These are phyloP conservation scores for Sinhomidia bicolor DNA, from an alignment of 2,888 invertebrate genomes.

Conservation along the genomic window DNA sequence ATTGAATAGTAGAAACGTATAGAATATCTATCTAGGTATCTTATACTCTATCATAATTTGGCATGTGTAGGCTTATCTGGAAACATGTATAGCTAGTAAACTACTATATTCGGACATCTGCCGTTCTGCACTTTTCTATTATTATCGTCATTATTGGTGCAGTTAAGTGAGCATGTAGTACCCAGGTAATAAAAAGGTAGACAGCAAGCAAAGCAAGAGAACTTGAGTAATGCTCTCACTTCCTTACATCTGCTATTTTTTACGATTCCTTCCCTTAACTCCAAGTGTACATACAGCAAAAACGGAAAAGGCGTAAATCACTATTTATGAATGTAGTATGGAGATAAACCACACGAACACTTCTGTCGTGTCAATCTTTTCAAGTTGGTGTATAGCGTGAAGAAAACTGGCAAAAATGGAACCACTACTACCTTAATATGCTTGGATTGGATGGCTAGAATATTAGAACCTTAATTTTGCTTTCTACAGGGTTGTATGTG, in stretches of 20 bases:
- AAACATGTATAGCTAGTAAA: not conserved
- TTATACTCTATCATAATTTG: too few relatives aligned
- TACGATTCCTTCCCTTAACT: constrained; percentile 9
- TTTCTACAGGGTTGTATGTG: not conserved
- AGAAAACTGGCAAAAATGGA: not conserved
- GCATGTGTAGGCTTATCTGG: not conserved
- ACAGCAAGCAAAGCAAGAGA: not conserved
- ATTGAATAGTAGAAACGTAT: too few relatives aligned
- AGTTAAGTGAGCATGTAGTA: not conserved
- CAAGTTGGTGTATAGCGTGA: not conserved
- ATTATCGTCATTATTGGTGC: constrained; percentile 13
- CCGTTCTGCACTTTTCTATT: not conserved
- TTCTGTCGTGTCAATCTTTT: not conserved
- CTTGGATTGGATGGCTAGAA: too few relatives aligned
- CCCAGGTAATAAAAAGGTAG: not conserved
- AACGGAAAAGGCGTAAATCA: constrained; percentile 3
- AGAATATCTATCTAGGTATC: too few relatives aligned
- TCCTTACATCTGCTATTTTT: constrained; percentile 2
- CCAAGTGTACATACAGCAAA: too few relatives aligned
- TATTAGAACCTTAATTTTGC: not conserved
- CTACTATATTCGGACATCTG: not conserved
- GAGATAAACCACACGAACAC: not conserved
- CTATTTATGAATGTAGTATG: not conserved
- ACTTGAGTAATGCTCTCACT: constrained; percentile 14
- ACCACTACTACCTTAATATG: not conserved